A percentile compares a stretch with the other conserved stretches of the same genome.
These are phyloP conservation scores for Intellagama lesueurii DNA, from an alignment of 2,797 vertebrate species.

Conservation along the genomic window DNA sequence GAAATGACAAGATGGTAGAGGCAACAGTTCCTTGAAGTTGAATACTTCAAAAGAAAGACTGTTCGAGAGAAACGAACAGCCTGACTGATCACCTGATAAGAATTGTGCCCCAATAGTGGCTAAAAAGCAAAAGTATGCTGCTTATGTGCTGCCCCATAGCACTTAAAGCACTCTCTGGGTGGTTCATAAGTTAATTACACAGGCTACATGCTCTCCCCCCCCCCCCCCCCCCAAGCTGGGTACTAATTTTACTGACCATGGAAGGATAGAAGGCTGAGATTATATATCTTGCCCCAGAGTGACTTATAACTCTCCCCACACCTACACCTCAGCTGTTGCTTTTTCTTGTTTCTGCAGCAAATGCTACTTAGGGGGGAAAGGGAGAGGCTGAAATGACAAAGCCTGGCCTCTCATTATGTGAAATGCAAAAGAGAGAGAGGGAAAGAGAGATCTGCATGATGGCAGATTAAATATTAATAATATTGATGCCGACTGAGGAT, in stretches of 20 bases:
- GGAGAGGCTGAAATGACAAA: neutral
- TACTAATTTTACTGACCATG: too few relatives aligned
- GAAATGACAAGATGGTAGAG: neutral
- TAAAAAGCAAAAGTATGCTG: neutral
- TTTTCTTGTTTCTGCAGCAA: neutral
- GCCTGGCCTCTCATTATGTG: conserved; percentile 12
- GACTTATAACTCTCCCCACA: conserved; percentile 53
- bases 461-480: conserved; percentile 55
- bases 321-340: neutral
- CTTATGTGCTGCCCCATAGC: too few relatives aligned
- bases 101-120: neutral
- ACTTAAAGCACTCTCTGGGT: too few relatives aligned
- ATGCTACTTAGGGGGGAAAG: rapidly evolving
- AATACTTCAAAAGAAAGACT: neutral
- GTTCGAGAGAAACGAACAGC: neutral
- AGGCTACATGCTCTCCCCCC: too few relatives aligned
- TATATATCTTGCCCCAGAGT: neutral
- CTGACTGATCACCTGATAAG: neutral
- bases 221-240: too few relatives aligned
- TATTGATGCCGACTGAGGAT: neutral
- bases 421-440: conserved; percentile 4
- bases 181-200: too few relatives aligned
- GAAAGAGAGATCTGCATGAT: conserved; percentile 45
- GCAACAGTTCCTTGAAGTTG: neutral
- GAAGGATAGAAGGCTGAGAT: neutral